Conservation (phyloP, 64 coral and sea anemone species). For the Trachythela sp. region DNA sequence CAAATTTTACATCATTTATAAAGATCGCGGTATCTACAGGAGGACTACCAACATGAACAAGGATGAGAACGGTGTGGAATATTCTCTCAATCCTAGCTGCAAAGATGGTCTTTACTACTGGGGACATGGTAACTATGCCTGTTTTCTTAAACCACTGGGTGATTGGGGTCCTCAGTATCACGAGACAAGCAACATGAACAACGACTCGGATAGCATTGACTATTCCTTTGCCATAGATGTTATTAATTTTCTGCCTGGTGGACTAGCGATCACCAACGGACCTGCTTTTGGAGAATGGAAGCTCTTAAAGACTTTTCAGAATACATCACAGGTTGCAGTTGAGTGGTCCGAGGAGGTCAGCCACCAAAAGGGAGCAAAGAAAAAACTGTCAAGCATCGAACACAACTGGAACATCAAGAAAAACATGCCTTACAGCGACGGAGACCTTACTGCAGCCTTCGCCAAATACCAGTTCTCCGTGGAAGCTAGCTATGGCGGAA, state of each 20-base stretch:
- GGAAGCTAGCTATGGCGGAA: conserved; percentile 13
- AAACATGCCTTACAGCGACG: background rate
- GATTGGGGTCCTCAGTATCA: conserved; percentile 36
- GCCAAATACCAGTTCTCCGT: conserved; percentile 31
- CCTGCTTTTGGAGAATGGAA: conserved; percentile 27
- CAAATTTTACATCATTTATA: conserved; percentile 24
- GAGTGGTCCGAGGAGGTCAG: conserved; percentile 15
- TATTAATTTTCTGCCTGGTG: conserved; percentile 42
- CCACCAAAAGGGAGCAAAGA: conserved; percentile 9
- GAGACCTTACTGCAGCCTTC: background rate
- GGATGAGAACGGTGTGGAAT: conserved; percentile 1
- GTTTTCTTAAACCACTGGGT: conserved; percentile 23
- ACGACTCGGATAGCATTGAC: background rate
- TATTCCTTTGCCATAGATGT: conserved; percentile 17
- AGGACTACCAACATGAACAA: conserved; percentile 23
- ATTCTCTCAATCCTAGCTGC: background rate
- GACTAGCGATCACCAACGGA: conserved; percentile 27
- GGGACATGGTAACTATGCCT: conserved; percentile 19
- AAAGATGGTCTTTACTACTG: conserved; percentile 32
- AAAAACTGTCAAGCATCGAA: conserved; percentile 35
- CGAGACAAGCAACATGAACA: conserved; percentile 25
- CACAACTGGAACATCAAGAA: conserved; percentile 27
- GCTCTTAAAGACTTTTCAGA: background rate
- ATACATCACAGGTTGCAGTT: background rate
- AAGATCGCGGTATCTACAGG: conserved; percentile 12